Evolutionary conservation across 2,113 vertebrate genomes (phyloP).

Genomic region (Acanthochromis polyacanthus): DNA sequence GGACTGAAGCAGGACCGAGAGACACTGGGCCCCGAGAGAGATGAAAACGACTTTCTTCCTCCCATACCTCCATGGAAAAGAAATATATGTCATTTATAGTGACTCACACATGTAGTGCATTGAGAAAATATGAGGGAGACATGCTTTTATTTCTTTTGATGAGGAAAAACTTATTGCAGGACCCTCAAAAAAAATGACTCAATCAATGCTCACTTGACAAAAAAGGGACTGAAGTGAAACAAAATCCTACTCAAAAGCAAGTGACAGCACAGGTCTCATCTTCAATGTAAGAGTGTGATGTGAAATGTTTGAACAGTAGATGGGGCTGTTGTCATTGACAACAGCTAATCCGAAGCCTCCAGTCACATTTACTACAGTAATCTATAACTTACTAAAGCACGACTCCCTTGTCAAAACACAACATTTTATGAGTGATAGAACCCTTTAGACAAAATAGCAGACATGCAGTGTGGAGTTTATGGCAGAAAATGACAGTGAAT

Average conservation of each 20-base stretch:
- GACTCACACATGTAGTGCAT: background rate
- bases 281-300: background rate
- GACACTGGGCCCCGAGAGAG: constrained; percentile 89
- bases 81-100: background rate
- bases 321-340: constrained; percentile 46
- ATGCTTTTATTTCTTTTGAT: background rate
- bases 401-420: background rate
- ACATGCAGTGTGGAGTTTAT: background rate
- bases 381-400: background rate
- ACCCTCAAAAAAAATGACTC: background rate
- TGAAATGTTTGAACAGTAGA: constrained; percentile 48
- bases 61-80: constrained; percentile 86
- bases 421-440: background rate
- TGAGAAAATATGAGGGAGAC: background rate
- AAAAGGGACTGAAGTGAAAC: too few relatives aligned
- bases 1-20: constrained; percentile 90
- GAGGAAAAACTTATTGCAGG: background rate
- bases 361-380: background rate
- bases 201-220: too few relatives aligned
- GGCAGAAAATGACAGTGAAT: background rate
- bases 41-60: constrained; percentile 93
- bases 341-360: background rate
- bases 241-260: too few relatives aligned
- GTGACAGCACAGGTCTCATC: too few relatives aligned
- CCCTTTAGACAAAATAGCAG: background rate